Conservation (phyloP, 1,140 invertebrate species). For the Sesamia nonagrioides region DNA sequence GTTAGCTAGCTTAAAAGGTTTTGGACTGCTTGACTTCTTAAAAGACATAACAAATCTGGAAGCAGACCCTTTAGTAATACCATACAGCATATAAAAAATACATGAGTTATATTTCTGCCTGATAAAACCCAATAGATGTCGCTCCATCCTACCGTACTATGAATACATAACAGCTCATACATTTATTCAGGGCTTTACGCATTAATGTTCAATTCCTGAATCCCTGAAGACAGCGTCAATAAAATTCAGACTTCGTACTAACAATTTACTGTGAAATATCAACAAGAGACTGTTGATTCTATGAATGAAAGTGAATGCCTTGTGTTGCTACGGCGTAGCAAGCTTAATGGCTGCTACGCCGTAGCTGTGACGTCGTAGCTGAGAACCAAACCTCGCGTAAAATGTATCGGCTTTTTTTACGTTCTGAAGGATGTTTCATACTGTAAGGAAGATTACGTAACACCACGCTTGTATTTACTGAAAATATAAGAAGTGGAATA, state of each 20-base stretch:
- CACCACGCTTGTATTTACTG: too few relatives aligned
- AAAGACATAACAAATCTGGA: too few relatives aligned
- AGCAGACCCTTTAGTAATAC: too few relatives aligned
- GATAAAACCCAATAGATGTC: neutral
- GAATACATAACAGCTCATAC: constrained; percentile 4
- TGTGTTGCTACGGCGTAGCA: constrained; percentile 17
- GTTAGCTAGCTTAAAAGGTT: too few relatives aligned
- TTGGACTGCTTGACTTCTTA: too few relatives aligned
- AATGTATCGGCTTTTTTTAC: neutral
- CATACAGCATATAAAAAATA: too few relatives aligned
- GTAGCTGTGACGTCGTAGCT: neutral
- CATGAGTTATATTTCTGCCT: neutral
- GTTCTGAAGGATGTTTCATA: neutral
- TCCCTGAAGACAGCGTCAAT: neutral
- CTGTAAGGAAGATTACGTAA: too few relatives aligned
- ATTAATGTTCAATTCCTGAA: neutral
- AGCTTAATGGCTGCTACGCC: too few relatives aligned
- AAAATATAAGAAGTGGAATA: too few relatives aligned
- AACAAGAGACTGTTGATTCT: neutral
- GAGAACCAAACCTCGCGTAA: neutral
- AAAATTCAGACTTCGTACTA: neutral
- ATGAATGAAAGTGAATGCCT: neutral
- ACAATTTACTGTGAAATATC: neutral
- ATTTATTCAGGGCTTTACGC: constrained; percentile 3
- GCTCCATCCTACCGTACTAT: neutral